phyloP scores from a whole-genome alignment of 2,888 invertebrate species.

The Dinocampus coccinellae region DNA sequence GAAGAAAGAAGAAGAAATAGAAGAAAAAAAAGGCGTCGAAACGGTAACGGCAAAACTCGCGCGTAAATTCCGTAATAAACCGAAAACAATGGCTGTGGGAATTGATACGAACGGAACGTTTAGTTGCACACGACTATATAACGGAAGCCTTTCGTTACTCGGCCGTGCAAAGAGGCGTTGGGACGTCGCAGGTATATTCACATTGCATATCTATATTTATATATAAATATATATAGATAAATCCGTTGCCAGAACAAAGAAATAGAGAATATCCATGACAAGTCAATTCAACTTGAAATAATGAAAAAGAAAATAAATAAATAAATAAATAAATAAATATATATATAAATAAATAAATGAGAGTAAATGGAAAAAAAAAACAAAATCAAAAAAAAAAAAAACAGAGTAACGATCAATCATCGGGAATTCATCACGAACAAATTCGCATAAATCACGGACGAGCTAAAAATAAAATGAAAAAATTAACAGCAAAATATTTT shows the following conservation, averaged over 20 bases:
- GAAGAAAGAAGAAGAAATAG: slow-evolving; percentile 10
- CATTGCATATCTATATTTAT: background rate
- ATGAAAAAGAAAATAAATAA: background rate
- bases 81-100: slow-evolving; percentile 57
- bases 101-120: slow-evolving; percentile 52
- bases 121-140: slow-evolving; percentile 29
- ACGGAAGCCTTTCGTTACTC: slow-evolving; percentile 32
- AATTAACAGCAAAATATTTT: too few relatives aligned
- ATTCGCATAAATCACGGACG: background rate
- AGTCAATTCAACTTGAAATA: background rate
- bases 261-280: background rate
- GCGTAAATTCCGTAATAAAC: slow-evolving; percentile 42
- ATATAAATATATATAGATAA: background rate
- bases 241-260: background rate
- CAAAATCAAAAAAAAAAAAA: too few relatives aligned
- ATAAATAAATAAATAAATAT: too few relatives aligned
- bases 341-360: too few relatives aligned
- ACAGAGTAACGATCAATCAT: background rate
- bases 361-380: too few relatives aligned
- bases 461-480: too few relatives aligned
- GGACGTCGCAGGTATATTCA: slow-evolving; percentile 9
- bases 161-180: slow-evolving; percentile 20
- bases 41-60: slow-evolving; percentile 42
- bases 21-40: slow-evolving; percentile 41
- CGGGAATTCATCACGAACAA: background rate